Evolutionary conservation across 2,888 invertebrate species (phyloP).

Genomic region (Xanthia togata): DNA sequence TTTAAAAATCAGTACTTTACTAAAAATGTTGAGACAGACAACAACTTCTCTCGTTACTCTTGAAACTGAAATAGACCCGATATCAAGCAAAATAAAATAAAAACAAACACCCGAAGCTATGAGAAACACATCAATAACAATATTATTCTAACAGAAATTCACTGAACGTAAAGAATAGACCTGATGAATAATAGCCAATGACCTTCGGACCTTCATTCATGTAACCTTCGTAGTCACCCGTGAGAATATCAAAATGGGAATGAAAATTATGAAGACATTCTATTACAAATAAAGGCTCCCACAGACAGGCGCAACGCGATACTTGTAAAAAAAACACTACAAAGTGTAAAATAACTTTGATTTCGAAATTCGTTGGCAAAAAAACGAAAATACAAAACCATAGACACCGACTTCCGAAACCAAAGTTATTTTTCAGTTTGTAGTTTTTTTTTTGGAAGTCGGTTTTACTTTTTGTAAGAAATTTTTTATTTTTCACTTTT

Average conservation of each 20-base stretch:
- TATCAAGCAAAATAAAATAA: background rate
- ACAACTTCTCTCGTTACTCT: slow-evolving; percentile 5
- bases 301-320: no score
- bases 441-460: no score
- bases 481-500: no score
- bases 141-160: slow-evolving; percentile 20
- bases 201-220: slow-evolving; percentile 11
- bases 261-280: slow-evolving; percentile 15
- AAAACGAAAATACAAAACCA: no score
- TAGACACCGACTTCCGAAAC: no score
- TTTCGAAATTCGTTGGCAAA: no score
- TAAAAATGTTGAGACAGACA: background rate
- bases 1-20: background rate
- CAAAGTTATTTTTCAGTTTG: no score
- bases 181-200: slow-evolving; percentile 9
- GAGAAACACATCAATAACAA: slow-evolving; percentile 23
- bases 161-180: slow-evolving; percentile 9
- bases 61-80: background rate
- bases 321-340: no score
- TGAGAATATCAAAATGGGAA: slow-evolving; percentile 5
- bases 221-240: background rate
- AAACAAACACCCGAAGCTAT: background rate
- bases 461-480: no score
- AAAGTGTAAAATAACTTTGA: no score
- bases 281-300: background rate